Base-by-base conservation (phyloP, 92 coral and sea anemone genomes). In the Montipora capitata region DNA sequence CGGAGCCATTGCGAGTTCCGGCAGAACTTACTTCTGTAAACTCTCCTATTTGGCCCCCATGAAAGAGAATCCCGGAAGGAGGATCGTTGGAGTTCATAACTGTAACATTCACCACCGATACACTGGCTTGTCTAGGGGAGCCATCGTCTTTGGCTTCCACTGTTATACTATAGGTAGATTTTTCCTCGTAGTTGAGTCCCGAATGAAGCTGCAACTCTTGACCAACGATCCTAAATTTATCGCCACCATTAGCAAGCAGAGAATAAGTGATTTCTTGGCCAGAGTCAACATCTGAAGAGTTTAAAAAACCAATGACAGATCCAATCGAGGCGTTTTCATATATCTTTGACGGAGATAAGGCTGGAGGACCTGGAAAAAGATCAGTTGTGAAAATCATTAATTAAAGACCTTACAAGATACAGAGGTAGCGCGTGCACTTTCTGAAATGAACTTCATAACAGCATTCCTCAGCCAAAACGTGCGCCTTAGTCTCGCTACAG, bases 101-200 rank as follows among this genome's bases (percentile, higher is more conserved):
- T 12, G 96, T 91, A 16, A 93, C 87, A 41, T 91, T 91, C 1
- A 91, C 4, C 17, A 72, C 74, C 4, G 89, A 75, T 40, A 65
- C 69, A 64, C 81, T 83, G 10, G 80, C 63, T 48, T 91, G 87
- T 40, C 86, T 81, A 14, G 96, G 96, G 6, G 77, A 75, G 39
- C 96, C 96, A 41, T 85, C 77, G 45, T 93, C 96, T n/a, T 83
- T 90, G 56, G 86, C 96, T 15, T 86, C 81, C 6, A 86, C 94
- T 44, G 88, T 91, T 35, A 93, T 81, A 41, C 57, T 39, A 44
- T 74, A 77, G 52, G 44, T 57, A 2, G 87, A 68, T 10, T 65
- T 58, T 65, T 79, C 76, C 44, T 93, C 96, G 59, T 67, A 93
- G 48, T 89, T 78, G 9, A 93, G 87, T 54, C 57, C 74, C 5